These are phyloP conservation scores for Chinchilla lanigera DNA, from an alignment of 2,113 vertebrate species.

Conservation along the genomic window DNA sequence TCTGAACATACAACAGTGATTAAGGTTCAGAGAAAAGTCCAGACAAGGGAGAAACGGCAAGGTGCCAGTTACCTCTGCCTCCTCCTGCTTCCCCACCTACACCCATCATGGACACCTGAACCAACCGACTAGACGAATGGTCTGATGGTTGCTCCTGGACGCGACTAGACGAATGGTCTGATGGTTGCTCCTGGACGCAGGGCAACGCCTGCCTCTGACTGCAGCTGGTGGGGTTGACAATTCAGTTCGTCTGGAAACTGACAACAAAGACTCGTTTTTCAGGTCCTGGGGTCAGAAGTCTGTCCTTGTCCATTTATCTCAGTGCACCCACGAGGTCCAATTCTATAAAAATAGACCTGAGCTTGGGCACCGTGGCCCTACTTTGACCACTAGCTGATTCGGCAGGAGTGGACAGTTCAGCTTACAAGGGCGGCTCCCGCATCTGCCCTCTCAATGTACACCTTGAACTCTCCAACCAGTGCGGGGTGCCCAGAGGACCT, in stretches of 20 bases:
- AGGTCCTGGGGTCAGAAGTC: background rate
- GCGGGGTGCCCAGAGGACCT: background rate
- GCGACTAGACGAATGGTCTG: constrained; percentile 48
- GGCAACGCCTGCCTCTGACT: constrained; percentile 13
- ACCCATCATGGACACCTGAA: constrained; percentile 31
- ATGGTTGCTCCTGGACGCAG: constrained; percentile 13
- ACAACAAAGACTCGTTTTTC: background rate
- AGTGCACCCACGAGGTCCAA: background rate
- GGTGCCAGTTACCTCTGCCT: background rate
- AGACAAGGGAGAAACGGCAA: background rate
- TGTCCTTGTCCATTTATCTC: constrained; percentile 12
- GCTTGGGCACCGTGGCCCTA: background rate
- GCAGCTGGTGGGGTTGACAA: constrained; percentile 56
- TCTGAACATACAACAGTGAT: background rate
- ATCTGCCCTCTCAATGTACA: background rate
- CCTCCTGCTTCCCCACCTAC: background rate
- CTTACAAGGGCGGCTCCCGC: background rate
- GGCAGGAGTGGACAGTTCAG: background rate
- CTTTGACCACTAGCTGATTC: background rate
- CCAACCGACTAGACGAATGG: too few relatives aligned
- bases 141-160: too few relatives aligned
- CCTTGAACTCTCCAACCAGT: background rate
- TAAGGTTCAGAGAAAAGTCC: background rate
- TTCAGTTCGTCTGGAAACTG: background rate
- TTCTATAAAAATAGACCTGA: background rate